Conservation (phyloP, 2,797 vertebrate genomes). For the Hydrophis major region DNA sequence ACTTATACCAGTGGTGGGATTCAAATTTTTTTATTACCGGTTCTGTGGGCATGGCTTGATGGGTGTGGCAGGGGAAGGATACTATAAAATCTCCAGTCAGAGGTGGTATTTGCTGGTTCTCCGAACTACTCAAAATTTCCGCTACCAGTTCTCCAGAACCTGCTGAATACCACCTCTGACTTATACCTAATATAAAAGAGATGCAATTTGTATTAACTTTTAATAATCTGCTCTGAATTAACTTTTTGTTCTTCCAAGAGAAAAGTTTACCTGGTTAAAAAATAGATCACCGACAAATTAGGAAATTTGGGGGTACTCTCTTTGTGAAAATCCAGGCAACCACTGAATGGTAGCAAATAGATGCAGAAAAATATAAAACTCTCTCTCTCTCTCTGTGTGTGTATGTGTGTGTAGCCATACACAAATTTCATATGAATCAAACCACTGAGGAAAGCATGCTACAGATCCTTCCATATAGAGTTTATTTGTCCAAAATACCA, state of each 20-base stretch:
- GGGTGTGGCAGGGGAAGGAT: no score
- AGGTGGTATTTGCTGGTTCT: no score
- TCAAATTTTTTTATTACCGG: no score
- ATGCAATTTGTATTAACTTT: conserved; percentile 8
- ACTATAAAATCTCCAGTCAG: no score
- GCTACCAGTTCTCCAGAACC: no score
- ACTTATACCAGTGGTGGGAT: not conserved
- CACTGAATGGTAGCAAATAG: not conserved
- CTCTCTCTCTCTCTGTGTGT: no score
- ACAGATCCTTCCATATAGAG: not conserved
- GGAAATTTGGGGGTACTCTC: not conserved
- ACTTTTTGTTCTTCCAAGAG: not conserved
- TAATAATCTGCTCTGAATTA: not conserved
- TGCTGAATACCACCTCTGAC: no score
- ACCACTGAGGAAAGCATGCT: not conserved
- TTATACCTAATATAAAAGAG: not conserved
- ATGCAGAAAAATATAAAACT: not conserved
- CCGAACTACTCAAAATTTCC: no score
- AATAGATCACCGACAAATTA: not conserved
- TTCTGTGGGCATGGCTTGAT: no score
- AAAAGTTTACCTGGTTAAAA: not conserved
- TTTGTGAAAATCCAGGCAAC: not conserved
- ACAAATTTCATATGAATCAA: not conserved
- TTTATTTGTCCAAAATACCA: not conserved
- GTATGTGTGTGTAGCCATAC: not conserved